Evolutionary conservation across 1,140 invertebrate species (phyloP).

Genomic region (Macrocentrus cingulum): DNA sequence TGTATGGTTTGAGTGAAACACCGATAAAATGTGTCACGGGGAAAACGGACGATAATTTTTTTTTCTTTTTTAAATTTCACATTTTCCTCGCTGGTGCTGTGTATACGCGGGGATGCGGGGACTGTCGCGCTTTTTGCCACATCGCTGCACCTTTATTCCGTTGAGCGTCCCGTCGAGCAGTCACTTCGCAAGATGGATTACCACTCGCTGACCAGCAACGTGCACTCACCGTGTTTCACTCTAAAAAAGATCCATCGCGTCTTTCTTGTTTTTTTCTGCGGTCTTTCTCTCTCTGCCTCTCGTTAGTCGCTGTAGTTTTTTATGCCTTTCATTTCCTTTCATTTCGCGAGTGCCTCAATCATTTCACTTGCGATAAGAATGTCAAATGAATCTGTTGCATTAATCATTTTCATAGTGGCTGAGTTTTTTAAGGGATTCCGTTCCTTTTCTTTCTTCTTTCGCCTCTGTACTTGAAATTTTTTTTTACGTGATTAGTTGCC

Average conservation of each 20-base stretch:
- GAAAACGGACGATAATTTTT: too few species aligned
- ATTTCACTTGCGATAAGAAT: constrained; percentile 1
- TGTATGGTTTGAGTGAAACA: too few species aligned
- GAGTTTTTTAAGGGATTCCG: background rate
- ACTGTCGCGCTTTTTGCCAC: background rate
- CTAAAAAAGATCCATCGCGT: constrained; percentile 15
- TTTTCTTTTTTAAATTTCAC: too few species aligned
- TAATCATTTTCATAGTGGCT: constrained; percentile 1
- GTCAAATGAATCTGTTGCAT: constrained; percentile 1
- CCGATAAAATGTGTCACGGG: too few species aligned
- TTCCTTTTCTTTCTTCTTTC: too few species aligned
- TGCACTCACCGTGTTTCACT: constrained; percentile 21
- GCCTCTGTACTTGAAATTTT: too few species aligned
- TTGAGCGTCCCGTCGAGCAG: constrained; percentile 14
- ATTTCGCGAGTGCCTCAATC: constrained; percentile 2
- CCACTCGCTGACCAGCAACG: constrained; percentile 24
- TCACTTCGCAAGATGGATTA: constrained; percentile 27
- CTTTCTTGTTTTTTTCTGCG: constrained; percentile 13
- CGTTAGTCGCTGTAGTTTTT: background rate
- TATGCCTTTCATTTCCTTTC: background rate
- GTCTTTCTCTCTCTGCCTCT: background rate
- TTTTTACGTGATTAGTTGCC: too few species aligned
- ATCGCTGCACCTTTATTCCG: constrained; percentile 20
- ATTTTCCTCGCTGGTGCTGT: too few species aligned
- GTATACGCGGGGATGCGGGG: background rate